Evolutionary conservation across 2,113 vertebrate species (phyloP), one percentile per base, ranked within the genome.

Genomic region (Engraulis encrasicolus): DNA sequence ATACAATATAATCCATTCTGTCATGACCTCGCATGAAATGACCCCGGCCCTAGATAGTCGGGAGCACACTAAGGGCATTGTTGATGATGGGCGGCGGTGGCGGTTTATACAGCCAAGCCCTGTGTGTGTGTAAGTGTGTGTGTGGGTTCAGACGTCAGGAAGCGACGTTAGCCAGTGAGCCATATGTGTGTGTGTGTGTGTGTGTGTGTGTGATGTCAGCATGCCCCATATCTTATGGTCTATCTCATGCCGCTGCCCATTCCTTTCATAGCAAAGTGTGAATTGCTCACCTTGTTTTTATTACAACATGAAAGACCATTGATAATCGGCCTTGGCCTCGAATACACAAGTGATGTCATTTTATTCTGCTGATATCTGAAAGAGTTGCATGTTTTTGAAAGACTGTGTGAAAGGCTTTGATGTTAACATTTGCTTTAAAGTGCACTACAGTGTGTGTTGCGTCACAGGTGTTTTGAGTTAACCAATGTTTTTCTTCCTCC

Each of bases 1-100:
- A 92, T 91, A 89, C 61, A 89, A 91, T 90, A 79, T 85, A 90
- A 93, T 93, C 91, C 92, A 90, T 93, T 88, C 90, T 89, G 90
- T 90, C 90, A 79, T 79, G 89, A 91, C 91, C 92, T 87, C 87
- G 90, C 88, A 91, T 92, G 87, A 89, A 89, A 85, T 91, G 90
- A 89, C 86, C 45, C 81, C 36, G 86, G 83, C n/a, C n/a, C n/a
- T n/a, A n/a, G n/a, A n/a, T n/a, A 87, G 81, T 88, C 90, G 88
- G 61, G 61, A 71, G 11, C 61, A 71, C 61, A 71, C 9, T 71
- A 31, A 71, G 34, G 61, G 61, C 61, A 71, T 71, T 71, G 61
- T 71, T 14, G 9, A 71, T 31, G n/a, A n/a, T n/a, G n/a, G n/a
- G n/a, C n/a, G n/a, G n/a, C n/a, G n/a, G n/a, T 12, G 11, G 2